These are phyloP conservation scores for Rhynchonycteris naso DNA, from an alignment of 2,797 vertebrate species.

Conservation along the genomic window DNA sequence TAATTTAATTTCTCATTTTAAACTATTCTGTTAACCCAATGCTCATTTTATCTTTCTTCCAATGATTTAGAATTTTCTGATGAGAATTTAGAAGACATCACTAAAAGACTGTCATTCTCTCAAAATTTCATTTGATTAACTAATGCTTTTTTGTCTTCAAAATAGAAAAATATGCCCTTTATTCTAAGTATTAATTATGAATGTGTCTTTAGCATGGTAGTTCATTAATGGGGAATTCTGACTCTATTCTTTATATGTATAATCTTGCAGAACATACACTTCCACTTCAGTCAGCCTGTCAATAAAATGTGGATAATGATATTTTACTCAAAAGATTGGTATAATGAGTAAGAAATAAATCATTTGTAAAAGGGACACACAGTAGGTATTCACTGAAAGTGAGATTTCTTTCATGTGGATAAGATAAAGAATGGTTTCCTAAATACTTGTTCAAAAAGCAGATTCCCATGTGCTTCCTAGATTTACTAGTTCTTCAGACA, in stretches of 20 bases:
- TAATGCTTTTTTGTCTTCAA: slow-evolving; percentile 34
- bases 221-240: background rate
- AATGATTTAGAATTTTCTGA: background rate
- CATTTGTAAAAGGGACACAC: background rate
- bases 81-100: background rate
- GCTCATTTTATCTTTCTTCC: background rate
- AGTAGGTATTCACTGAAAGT: background rate
- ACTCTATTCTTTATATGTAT: background rate
- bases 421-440: background rate
- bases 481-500: background rate
- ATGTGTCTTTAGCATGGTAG: background rate
- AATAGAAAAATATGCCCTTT: background rate
- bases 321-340: slow-evolving; percentile 28
- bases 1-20: slow-evolving; percentile 21
- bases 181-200: background rate
- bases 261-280: background rate
- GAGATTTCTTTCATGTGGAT: background rate
- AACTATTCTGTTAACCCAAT: background rate
- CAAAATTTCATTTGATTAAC: background rate
- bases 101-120: background rate
- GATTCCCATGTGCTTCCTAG: background rate
- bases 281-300: background rate
- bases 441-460: background rate
- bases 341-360: slow-evolving; percentile 6
- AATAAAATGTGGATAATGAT: slow-evolving; percentile 27